These are phyloP conservation scores for Trypoxylon attenuatum DNA, from an alignment of 2,888 invertebrate species.

Conservation along the genomic window DNA sequence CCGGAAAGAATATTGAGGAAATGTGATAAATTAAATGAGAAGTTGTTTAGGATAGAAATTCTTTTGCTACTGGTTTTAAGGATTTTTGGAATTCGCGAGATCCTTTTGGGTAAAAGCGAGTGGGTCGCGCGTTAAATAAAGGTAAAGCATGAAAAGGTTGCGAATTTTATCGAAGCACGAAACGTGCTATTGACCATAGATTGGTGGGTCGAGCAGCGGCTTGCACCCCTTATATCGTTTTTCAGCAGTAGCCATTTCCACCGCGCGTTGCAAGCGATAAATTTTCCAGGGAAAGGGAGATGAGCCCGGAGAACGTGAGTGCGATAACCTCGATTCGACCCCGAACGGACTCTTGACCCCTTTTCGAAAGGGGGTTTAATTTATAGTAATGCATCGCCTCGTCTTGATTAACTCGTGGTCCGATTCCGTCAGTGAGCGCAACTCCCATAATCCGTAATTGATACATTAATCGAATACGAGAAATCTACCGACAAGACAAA, in stretches of 20 bases:
- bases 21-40: no score
- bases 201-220: no score
- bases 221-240: background rate
- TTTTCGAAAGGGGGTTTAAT: slow-evolving; percentile 38
- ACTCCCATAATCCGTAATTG: slow-evolving; percentile 19
- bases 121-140: no score
- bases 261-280: slow-evolving; percentile 23
- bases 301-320: slow-evolving; percentile 23
- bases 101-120: no score
- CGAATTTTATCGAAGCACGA: no score
- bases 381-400: slow-evolving; percentile 32
- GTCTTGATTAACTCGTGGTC: slow-evolving; percentile 31
- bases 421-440: background rate
- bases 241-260: slow-evolving; percentile 9
- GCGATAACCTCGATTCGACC: slow-evolving; percentile 47
- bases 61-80: no score
- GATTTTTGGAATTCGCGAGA: no score
- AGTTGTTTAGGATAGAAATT: no score
- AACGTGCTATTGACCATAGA: no score
- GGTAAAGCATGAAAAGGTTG: no score
- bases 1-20: no score
- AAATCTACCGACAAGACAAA: background rate
- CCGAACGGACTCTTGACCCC: slow-evolving; percentile 54
- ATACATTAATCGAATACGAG: slow-evolving; percentile 21
- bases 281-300: slow-evolving; percentile 27